Conservation (phyloP, 2,113 vertebrate genomes). For the Steatornis caripensis region DNA sequence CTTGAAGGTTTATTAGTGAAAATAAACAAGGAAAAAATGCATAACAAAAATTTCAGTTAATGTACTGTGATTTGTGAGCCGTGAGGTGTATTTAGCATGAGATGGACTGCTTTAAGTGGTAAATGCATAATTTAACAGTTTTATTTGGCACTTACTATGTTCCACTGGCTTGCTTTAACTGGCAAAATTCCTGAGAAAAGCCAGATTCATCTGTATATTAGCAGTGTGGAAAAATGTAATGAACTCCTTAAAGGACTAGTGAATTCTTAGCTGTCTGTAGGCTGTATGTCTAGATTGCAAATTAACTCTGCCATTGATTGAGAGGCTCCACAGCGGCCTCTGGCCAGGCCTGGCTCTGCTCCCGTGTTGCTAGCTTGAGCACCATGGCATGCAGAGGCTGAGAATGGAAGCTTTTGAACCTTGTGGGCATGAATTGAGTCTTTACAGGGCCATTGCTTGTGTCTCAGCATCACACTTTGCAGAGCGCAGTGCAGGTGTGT, state of each 20-base stretch:
- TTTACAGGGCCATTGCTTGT: not conserved
- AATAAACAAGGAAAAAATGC: not conserved
- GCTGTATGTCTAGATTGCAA: not conserved
- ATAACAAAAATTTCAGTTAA: not conserved
- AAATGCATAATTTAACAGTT: not conserved
- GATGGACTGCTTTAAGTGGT: not conserved
- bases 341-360: not conserved
- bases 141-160: not conserved
- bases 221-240: not conserved
- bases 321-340: not conserved
- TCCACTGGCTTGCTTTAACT: not conserved
- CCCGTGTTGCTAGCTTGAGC: rapidly evolving
- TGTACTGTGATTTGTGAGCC: not conserved
- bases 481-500: not conserved
- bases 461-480: not conserved
- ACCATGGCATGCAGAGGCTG: not conserved
- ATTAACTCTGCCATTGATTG: not conserved
- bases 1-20: not conserved
- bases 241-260: not conserved
- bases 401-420: not conserved
- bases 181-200: slow-evolving; percentile 1
- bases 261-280: slow-evolving; percentile 6
- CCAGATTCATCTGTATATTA: not conserved
- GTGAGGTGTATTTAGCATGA: not conserved
- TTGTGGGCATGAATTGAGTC: rapidly evolving